phyloP scores from a whole-genome alignment of 2,797 vertebrate species.

The Hemibagrus guttatus region DNA sequence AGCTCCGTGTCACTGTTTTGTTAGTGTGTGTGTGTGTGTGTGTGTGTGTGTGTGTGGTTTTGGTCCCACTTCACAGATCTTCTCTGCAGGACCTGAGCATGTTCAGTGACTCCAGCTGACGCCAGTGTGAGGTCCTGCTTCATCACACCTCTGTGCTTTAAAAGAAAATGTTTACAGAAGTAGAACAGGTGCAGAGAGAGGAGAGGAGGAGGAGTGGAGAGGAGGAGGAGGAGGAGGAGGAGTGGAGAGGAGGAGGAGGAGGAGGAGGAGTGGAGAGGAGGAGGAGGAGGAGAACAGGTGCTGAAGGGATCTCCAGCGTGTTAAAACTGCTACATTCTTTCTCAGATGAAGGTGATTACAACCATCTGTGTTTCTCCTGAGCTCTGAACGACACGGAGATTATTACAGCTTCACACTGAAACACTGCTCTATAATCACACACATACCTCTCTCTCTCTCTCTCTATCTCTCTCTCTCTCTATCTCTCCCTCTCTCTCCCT shows the following conservation, averaged over 20 bases:
- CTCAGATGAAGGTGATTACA: neutral
- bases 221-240: neutral
- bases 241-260: neutral
- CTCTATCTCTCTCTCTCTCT: neutral
- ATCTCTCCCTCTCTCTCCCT: too few relatives aligned
- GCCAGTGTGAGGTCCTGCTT: neutral
- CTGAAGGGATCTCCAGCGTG: neutral
- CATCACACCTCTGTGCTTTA: neutral
- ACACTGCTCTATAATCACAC: neutral
- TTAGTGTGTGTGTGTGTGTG: neutral
- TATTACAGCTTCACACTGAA: neutral
- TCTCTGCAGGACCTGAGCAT: neutral
- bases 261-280: too few relatives aligned
- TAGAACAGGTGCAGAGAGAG: neutral
- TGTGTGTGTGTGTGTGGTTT: neutral
- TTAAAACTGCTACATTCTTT: neutral
- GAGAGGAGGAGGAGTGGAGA: fast-evolving
- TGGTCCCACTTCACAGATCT: neutral
- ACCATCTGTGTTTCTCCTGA: neutral
- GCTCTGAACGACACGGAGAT: neutral
- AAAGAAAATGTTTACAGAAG: neutral
- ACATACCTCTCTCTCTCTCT: neutral
- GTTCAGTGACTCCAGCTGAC: neutral
- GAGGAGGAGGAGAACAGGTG: neutral
- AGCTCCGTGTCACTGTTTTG: neutral